Base-by-base conservation (phyloP, 2,888 invertebrate genomes). In the Druceiella hillmani region DNA sequence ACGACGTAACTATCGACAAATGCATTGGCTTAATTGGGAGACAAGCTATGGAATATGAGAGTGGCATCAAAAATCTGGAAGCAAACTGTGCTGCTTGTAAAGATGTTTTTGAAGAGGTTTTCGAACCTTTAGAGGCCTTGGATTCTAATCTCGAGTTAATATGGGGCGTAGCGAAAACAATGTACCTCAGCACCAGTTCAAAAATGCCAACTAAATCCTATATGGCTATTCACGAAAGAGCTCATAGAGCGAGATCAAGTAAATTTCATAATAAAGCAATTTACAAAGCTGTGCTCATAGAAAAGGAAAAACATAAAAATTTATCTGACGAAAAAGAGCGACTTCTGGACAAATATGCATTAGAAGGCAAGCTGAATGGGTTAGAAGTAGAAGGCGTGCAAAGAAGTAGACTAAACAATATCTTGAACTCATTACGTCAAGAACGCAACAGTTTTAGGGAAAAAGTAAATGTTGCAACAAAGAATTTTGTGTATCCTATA, bases 341-440 rank as follows among this genome's bases (percentile, higher is more conserved):
- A 43, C 62, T 93, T 7, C 62, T 91, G 6, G 72, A 81, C 32
- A 91, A 91, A 63, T 90, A 82, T 58, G 59, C 82, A 35, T 59
- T 89, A 10, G 93, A 94, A 65, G 89, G 88, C 3, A 80, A 77
- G 56, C 65, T 93, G 2, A 90, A 90, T 59, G 94, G 93, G 0
- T 64, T 91, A 27, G 81, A 83, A 29, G 59, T 92, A 1, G 59
- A 66, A 28, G 70, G 73, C 1, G 63, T 64, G 1, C 66, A 74
- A 46, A 74, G 64, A 35, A 67, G 74, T 3, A 58, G 60, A 39
- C 52, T 71, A 3, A 55, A 58, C 24, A 59, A 59, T 44, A 45
- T 64, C 24, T 67, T 87, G n/a, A 64, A 64, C 15, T 70, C 74
- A 25, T 56, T 76, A 40, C 64, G 64, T 44, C 66, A 74, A 29